Evolutionary conservation across 2,113 vertebrate species (phyloP).

Genomic region (Aix galericulata): DNA sequence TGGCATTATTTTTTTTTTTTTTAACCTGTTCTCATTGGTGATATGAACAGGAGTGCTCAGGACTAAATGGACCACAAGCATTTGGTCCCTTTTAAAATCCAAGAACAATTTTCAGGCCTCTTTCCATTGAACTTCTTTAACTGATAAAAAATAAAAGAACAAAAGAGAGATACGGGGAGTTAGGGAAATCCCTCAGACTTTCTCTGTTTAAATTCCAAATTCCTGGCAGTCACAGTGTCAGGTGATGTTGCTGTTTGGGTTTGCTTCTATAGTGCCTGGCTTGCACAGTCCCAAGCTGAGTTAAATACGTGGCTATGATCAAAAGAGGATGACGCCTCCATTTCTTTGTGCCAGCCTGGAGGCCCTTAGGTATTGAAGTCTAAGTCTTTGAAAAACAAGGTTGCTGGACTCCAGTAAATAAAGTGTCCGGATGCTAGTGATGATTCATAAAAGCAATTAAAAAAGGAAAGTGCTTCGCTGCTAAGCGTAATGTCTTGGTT

Average conservation of each 20-base stretch:
- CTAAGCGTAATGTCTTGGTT: background rate
- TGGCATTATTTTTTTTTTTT: background rate
- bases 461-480: conserved; percentile 54
- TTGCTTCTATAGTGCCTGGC: background rate
- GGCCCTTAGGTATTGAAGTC: conserved; percentile 5
- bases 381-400: background rate
- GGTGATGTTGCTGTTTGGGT: conserved; percentile 26
- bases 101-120: background rate
- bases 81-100: background rate
- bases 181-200: conserved; percentile 23
- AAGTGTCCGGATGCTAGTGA: background rate
- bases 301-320: background rate
- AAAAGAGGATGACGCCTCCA: background rate
- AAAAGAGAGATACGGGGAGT: background rate
- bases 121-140: background rate
- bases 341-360: background rate
- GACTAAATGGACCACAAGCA: background rate
- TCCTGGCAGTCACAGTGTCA: background rate
- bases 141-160: background rate
- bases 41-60: background rate
- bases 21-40: background rate
- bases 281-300: background rate
- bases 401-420: conserved; percentile 38
- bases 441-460: conserved; percentile 66
- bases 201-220: background rate